These are phyloP conservation scores for Mustelus asterias DNA, from an alignment of 2,113 vertebrate genomes.

Conservation along the genomic window DNA sequence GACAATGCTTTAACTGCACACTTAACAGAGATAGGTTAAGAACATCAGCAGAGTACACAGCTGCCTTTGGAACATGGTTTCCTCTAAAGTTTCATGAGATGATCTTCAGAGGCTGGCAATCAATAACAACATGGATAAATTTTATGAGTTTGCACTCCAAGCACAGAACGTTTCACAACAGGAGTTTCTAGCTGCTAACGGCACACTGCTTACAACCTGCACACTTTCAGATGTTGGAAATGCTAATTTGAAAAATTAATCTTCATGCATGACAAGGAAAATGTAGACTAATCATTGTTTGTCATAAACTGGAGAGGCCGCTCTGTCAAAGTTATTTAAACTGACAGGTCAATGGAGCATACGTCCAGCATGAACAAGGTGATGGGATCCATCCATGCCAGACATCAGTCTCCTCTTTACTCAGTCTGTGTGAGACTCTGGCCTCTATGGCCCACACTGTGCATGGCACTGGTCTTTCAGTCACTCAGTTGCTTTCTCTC, in stretches of 20 bases:
- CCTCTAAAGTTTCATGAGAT: not conserved
- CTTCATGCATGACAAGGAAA: not conserved
- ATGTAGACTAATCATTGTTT: not conserved
- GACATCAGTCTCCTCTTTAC: not conserved
- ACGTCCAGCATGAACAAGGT: not conserved
- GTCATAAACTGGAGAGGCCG: not conserved
- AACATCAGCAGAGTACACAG: not conserved
- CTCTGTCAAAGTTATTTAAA: not conserved
- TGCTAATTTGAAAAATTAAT: not conserved
- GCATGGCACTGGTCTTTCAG: not conserved
- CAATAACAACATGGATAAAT: not conserved
- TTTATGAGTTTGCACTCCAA: not conserved
- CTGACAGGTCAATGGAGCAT: not conserved
- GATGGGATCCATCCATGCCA: not conserved
- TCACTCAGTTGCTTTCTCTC: not conserved
- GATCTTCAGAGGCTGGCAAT: not conserved
- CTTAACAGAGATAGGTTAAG: not conserved
- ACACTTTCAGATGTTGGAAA: not conserved
- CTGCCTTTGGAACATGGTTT: not conserved
- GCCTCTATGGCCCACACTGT: not conserved
- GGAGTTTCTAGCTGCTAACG: not conserved
- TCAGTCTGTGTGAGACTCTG: not conserved
- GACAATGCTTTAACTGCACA: not conserved
- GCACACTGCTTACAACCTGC: not conserved
- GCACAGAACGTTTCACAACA: not conserved